These are phyloP conservation scores for Dolichomitus sp. DNA, from an alignment of 2,888 invertebrate species.

Conservation along the genomic window DNA sequence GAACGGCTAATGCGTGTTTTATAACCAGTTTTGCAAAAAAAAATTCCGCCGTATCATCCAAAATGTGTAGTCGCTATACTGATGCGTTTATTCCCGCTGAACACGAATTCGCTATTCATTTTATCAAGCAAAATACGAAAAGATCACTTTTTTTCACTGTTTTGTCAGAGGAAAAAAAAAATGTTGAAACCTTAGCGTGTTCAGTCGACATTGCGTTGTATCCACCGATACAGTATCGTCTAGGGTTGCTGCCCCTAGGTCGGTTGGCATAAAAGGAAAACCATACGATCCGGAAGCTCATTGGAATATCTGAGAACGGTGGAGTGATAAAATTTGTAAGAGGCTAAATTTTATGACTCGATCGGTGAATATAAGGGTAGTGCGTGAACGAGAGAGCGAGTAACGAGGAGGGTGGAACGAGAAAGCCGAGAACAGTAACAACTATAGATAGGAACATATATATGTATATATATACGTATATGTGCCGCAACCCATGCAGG, in stretches of 20 bases:
- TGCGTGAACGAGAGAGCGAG: conserved; percentile 39
- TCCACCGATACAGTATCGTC: neutral
- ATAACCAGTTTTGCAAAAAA: too few species aligned
- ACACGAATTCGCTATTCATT: neutral
- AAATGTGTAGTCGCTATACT: too few species aligned
- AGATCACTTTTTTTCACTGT: neutral
- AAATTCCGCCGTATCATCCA: too few species aligned
- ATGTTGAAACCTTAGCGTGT: neutral
- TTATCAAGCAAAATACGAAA: neutral
- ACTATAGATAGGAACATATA: conserved; percentile 16
- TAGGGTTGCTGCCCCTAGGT: conserved; percentile 2
- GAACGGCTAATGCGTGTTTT: too few species aligned
- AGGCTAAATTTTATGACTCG: conserved; percentile 38
- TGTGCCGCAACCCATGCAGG: neutral
- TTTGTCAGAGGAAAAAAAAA: neutral
- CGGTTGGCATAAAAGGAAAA: conserved; percentile 11
- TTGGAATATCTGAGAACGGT: conserved; percentile 30
- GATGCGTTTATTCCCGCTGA: too few species aligned
- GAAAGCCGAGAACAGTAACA: conserved; percentile 19
- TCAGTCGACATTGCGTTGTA: neutral
- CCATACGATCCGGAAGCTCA: neutral
- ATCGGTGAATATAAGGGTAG: conserved; percentile 33
- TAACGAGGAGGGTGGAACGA: conserved; percentile 40
- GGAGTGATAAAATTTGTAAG: conserved; percentile 43
- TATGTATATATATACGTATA: neutral